phyloP scores from a whole-genome alignment of 1,140 invertebrate species.

The Sitobion miscanthi region DNA sequence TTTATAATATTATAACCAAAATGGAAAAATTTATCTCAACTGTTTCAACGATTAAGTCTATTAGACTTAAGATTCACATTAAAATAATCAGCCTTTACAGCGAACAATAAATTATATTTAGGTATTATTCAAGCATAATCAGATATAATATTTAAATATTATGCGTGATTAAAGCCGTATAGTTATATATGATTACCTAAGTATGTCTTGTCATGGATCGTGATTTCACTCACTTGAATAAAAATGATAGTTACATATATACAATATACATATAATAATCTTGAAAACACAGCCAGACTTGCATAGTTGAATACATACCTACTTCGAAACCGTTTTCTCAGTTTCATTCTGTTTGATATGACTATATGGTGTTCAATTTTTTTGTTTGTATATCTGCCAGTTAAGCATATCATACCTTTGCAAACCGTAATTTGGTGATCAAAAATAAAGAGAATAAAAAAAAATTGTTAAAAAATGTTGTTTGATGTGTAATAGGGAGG shows the following conservation, averaged over 20 bases:
- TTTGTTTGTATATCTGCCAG: neutral
- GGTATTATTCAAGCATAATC: too few species aligned
- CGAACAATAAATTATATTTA: too few species aligned
- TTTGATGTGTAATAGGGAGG: neutral
- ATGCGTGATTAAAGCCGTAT: too few species aligned
- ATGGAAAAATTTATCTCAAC: neutral
- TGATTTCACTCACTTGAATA: neutral
- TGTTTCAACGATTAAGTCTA: neutral
- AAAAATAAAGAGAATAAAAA: neutral
- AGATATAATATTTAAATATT: too few species aligned
- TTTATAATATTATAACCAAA: neutral
- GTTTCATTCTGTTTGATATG: neutral
- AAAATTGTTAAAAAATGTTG: neutral
- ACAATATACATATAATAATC: neutral
- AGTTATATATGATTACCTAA: neutral
- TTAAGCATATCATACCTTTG: neutral
- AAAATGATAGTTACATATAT: neutral
- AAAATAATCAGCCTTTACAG: neutral
- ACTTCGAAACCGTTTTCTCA: neutral
- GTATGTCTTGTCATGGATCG: neutral
- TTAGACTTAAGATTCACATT: neutral
- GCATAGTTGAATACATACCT: neutral
- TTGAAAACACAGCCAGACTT: neutral
- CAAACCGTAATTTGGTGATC: neutral
- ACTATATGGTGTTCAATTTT: neutral